Percentiles rank a stretch among this genome's conserved stretches.
Conservation (phyloP, 2,113 vertebrate genomes). For the Leucosticte australis region DNA sequence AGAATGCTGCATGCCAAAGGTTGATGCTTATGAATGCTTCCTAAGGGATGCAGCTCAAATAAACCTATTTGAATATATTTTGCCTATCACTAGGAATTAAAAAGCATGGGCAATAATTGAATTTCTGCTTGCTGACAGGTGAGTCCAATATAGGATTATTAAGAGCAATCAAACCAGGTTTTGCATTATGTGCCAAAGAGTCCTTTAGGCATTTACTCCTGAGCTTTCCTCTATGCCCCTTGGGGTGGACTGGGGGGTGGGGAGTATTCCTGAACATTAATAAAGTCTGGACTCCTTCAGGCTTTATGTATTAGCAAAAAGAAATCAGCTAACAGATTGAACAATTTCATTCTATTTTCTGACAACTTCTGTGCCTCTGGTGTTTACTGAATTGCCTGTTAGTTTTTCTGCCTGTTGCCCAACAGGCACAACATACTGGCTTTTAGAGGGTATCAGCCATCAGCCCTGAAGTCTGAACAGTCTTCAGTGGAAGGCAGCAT, state of each 20-base stretch:
- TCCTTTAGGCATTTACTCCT: background rate
- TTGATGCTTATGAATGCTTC: background rate
- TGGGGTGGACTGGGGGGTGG: rapidly evolving
- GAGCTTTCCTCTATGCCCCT: background rate
- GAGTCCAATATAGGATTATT: background rate
- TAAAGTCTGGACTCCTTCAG: background rate
- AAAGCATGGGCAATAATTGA: background rate
- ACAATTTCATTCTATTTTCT: background rate
- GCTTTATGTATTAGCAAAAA: background rate
- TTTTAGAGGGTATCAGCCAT: background rate
- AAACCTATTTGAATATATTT: background rate
- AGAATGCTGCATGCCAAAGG: background rate
- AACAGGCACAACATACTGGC: background rate
- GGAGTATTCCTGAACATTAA: background rate
- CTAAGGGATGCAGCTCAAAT: background rate
- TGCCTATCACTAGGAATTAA: background rate
- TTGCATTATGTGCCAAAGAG: background rate
- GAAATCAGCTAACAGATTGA: background rate
- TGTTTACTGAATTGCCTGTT: background rate
- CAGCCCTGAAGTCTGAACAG: background rate
- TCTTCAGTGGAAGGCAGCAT: background rate
- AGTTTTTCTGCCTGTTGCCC: background rate
- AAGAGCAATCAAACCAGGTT: background rate
- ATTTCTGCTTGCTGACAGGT: background rate
- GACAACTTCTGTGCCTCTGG: background rate